These are phyloP conservation scores for Indicator indicator DNA, from an alignment of 2,113 vertebrate species.

Conservation along the genomic window DNA sequence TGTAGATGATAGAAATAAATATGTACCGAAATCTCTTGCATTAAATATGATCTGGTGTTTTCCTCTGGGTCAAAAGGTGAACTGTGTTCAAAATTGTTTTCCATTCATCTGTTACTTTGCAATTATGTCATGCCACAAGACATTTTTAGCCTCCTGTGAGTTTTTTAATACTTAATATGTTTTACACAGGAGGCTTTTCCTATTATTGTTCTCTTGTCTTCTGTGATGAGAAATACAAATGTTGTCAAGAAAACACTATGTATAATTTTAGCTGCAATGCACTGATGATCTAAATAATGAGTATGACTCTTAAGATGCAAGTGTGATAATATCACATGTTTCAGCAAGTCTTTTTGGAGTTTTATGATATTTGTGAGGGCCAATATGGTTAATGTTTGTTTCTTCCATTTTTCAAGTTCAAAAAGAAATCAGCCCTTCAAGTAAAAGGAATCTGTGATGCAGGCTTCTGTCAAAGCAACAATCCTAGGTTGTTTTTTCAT, in stretches of 20 bases:
- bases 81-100: neutral
- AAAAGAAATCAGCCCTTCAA: neutral
- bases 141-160: neutral
- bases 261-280: neutral
- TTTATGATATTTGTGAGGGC: neutral
- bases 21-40: neutral
- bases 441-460: neutral
- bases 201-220: slow-evolving; percentile 36
- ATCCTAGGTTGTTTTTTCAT: neutral
- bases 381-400: neutral
- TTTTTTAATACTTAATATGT: neutral
- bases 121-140: neutral
- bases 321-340: neutral
- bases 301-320: neutral
- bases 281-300: neutral
- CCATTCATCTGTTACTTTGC: neutral
- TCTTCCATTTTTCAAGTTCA: neutral
- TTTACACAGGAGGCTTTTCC: slow-evolving; percentile 36
- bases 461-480: neutral
- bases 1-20: neutral
- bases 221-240: slow-evolving; percentile 35
- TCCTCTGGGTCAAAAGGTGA: neutral
- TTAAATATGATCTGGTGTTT: neutral
- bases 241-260: neutral
- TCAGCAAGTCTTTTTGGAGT: neutral